Evolutionary conservation across 2,797 vertebrate species (phyloP), one percentile per base, ranked within the genome.

Genomic region (Hephaestus fuliginosus): DNA sequence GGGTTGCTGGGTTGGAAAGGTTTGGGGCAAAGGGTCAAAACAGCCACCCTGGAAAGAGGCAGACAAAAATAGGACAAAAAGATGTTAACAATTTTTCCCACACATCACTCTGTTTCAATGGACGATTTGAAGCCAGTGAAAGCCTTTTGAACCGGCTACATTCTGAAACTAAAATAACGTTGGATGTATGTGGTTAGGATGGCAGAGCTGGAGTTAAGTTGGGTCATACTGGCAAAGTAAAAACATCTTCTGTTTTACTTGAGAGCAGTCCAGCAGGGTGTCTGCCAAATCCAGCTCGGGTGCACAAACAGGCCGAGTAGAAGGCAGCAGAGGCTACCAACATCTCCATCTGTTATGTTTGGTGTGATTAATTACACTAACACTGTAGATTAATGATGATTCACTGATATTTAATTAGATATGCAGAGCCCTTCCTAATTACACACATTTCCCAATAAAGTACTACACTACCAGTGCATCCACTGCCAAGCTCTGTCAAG

Each of bases 21-120:
- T 95, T 67, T 97, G 97, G 7, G 94, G 94, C 73, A 96, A 80
- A 3, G 95, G 94, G 66, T 98, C 96, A 55, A 97, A 95, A 82
- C 97, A 96, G 4, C 97, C 97, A 17, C 97, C 97, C 98, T 99
- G 91, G 3, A 12, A 61, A 70, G 72, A 88, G 67, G 28, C 25
- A 2, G 17, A 57, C 3, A 41, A 41, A 53, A 10, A 49, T 0
- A 70, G 5, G 39, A 33, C 20, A 69, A 12, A 14, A 0, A 36
- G 1, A 49, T 20, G 56, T 56, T 44, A 41, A 33, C 30, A 33
- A 33, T 33, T 36, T 8, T 8, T 17, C 1, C 2, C 11, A 9
- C 5, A 9, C 25, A 14, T 53, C 60, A 18, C 33, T 7, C 3
- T 28, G 2, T 61, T 17, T 14, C 11, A 44, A 5, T 1, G 10